Percentiles rank a stretch among this genome's conserved stretches.
Conservation (phyloP, 2,888 invertebrate species). For the Polydesmus complanatus region DNA sequence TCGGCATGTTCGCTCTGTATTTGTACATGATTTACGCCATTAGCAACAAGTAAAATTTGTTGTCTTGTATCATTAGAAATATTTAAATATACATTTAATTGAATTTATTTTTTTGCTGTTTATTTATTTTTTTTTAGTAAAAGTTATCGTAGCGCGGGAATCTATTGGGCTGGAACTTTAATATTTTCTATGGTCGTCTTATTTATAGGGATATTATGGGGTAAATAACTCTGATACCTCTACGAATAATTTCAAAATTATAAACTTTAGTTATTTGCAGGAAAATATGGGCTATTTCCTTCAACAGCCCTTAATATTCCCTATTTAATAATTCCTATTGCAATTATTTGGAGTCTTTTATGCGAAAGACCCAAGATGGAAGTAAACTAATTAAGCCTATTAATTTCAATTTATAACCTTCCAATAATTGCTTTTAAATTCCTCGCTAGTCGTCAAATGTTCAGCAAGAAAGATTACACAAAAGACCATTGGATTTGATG, state of each 20-base stretch:
- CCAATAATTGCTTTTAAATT: not conserved
- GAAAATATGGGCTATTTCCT: constrained; percentile 9
- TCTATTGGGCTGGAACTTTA: constrained; percentile 7
- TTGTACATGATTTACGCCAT: constrained; percentile 10
- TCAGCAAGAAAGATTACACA: not conserved
- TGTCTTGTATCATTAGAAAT: too few relatives aligned
- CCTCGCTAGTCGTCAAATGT: not conserved
- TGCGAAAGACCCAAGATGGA: not conserved
- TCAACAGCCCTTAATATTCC: constrained; percentile 3
- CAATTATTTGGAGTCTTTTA: not conserved
- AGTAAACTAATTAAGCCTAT: not conserved
- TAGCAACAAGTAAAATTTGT: constrained; percentile 4
- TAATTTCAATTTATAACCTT: not conserved
- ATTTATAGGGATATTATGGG: not conserved
- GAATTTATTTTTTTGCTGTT: not conserved
- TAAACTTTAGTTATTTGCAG: not conserved
- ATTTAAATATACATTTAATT: too few relatives aligned
- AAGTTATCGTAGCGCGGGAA: not conserved
- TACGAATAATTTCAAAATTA: not conserved
- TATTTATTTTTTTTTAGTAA: not conserved
- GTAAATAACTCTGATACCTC: not conserved
- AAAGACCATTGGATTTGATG: not conserved
- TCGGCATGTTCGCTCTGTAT: not conserved
- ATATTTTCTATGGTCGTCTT: constrained; percentile 8
- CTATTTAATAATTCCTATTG: constrained; percentile 3